These are phyloP conservation scores for Diarsia brunnea DNA, from an alignment of 2,888 invertebrate species.

Conservation along the genomic window DNA sequence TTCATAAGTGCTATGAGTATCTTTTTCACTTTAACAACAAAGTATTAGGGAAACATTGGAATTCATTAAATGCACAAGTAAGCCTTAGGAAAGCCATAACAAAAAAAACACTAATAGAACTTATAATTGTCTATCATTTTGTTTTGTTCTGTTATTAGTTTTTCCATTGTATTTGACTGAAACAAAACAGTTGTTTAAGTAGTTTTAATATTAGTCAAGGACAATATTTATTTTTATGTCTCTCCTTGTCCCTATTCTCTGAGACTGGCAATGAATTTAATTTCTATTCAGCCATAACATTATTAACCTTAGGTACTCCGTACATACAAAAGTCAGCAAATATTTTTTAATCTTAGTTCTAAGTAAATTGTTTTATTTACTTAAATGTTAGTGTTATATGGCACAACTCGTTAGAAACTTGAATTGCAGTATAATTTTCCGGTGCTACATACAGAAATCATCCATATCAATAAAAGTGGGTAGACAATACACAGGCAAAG, in stretches of 20 bases:
- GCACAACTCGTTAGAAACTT: not conserved
- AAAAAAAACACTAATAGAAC: not conserved
- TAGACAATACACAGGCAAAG: conserved; percentile 18
- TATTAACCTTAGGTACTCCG: not conserved
- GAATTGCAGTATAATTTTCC: not conserved
- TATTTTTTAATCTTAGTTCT: not conserved
- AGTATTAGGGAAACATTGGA: not conserved
- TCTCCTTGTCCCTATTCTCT: conserved; percentile 24
- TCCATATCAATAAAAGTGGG: conserved; percentile 43
- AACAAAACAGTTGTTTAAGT: conserved; percentile 15
- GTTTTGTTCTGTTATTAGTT: not conserved
- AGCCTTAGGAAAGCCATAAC: not conserved
- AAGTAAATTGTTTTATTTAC: not conserved
- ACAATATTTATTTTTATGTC: conserved; percentile 31
- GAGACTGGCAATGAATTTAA: not conserved
- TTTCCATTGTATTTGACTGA: not conserved
- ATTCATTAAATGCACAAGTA: not conserved
- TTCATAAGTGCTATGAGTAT: too few relatives aligned
- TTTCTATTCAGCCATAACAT: not conserved
- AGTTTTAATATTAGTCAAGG: conserved; percentile 33
- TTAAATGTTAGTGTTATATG: not conserved
- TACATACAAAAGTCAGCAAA: not conserved
- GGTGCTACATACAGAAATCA: not conserved
- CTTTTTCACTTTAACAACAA: not conserved
- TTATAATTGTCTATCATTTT: not conserved